A percentile compares a stretch with the other conserved stretches of the same genome.
Conservation (phyloP, 2,113 vertebrate genomes). For the Amphiprion percula region DNA sequence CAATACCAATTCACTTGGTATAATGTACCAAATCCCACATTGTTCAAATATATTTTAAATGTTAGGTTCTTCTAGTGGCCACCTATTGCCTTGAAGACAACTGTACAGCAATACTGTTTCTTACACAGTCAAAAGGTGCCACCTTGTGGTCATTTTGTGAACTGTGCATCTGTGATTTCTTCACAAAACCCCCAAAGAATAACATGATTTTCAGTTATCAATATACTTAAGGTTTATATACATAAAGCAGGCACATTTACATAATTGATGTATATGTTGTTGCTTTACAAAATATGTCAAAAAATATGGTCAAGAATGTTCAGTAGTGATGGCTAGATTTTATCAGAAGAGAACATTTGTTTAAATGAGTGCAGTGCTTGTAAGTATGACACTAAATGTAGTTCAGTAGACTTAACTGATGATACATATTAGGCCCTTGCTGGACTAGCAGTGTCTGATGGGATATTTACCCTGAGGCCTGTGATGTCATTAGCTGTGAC, state of each 20-base stretch:
- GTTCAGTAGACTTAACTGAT: not conserved
- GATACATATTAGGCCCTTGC: not conserved
- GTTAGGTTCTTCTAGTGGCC: not conserved
- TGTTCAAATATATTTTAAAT: too few relatives aligned
- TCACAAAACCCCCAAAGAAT: not conserved
- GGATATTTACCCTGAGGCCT: slow-evolving; percentile 27
- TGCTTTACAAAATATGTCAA: not conserved
- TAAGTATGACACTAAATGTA: not conserved
- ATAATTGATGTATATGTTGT: not conserved
- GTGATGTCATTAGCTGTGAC: slow-evolving; percentile 33
- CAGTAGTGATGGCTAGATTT: not conserved
- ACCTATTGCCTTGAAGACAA: not conserved
- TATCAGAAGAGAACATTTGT: not conserved
- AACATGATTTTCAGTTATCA: not conserved
- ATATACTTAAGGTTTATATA: not conserved
- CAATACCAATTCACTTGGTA: not conserved
- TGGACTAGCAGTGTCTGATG: slow-evolving; percentile 13
- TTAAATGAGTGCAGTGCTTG: not conserved
- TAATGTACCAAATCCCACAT: not conserved
- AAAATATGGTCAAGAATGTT: not conserved
- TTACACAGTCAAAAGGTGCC: slow-evolving; percentile 28
- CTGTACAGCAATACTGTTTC: not conserved
- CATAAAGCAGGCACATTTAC: not conserved
- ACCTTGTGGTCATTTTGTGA: slow-evolving; percentile 37
- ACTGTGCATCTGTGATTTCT: not conserved